Base-by-base conservation (phyloP, 2,888 invertebrate species). In the Dynastes grantii region DNA sequence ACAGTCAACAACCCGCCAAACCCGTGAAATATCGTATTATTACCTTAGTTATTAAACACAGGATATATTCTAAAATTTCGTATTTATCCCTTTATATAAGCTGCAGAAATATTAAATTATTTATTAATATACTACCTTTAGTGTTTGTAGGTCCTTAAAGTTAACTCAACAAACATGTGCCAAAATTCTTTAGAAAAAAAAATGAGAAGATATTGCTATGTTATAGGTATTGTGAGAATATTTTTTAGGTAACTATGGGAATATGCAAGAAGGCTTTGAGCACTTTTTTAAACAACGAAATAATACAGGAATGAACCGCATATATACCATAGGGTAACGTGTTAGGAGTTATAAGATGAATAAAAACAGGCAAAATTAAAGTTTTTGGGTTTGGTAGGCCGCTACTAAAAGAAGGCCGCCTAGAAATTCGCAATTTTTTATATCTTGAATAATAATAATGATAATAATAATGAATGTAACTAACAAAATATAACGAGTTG, bases 401-500 rank as follows among this genome's bases (percentile, higher is more conserved):
- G 73, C 73, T 73, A 73, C 73, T 53, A 61, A 53, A 45, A 53
- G 73, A 55, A 53, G 73, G 73, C 73, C 61, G 73, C 73, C 73
- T 73, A 58, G 22, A 71, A 45, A 73, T 61, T 73, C 61, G 73
- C 73, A 61, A 73, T 73, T 73, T 71, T 73, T 73, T 73, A 73
- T 73, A 73, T 71, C 71, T 71, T 71, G 71, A 71, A 71, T 71
- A 71, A 71, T 71, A 71, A 71, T 73, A 73, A 58, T 73, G 53
- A 68, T 67, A 67, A 76, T 51, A 67, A 67, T 76, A 76, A 76
- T 76, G 63, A 76, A 76, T 76, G 76, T 76, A 76, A 73, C 67
- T 76, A 55, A 65, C 55, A 65, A 76, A 76, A 67, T 55, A 76
- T 67, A 64, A 76, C 63, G 58, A 76, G 76, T 76, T 76, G 67